Evolutionary conservation across 2,888 invertebrate species (phyloP).

Genomic region (Aplocera efformata): DNA sequence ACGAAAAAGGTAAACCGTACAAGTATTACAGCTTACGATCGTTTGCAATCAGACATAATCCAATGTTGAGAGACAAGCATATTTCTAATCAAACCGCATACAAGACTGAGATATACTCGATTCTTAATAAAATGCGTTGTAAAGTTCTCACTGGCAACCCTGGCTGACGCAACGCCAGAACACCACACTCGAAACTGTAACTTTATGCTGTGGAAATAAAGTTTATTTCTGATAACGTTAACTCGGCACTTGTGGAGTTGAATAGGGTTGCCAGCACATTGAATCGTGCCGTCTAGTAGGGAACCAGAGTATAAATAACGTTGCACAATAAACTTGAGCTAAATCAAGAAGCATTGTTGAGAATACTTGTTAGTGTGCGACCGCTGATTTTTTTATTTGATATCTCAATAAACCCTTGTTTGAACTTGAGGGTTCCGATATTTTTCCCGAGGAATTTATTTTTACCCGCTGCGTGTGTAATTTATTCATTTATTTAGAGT

Average conservation of each 20-base stretch:
- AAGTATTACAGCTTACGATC: slow-evolving; percentile 12
- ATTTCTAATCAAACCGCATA: slow-evolving; percentile 73
- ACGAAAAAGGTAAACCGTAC: not conserved
- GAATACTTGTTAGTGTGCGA: slow-evolving; percentile 70
- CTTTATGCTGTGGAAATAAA: rapidly evolving
- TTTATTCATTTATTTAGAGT: slow-evolving; percentile 70
- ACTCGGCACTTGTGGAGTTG: slow-evolving; percentile 21
- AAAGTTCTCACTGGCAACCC: slow-evolving; percentile 40
- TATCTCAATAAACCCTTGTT: slow-evolving; percentile 73
- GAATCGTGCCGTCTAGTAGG: slow-evolving; percentile 54
- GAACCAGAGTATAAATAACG: slow-evolving; percentile 72
- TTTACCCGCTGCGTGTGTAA: slow-evolving; percentile 50
- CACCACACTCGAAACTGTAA: slow-evolving; percentile 13
- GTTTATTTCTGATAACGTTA: slow-evolving; percentile 18
- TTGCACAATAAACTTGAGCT: slow-evolving; percentile 74
- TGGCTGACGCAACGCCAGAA: slow-evolving; percentile 20
- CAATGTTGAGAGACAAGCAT: slow-evolving; percentile 65
- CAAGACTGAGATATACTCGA: slow-evolving; percentile 56
- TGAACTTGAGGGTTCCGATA: slow-evolving; percentile 55
- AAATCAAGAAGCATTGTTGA: slow-evolving; percentile 78
- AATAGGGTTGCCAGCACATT: slow-evolving; percentile 36
- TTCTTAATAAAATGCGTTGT: slow-evolving; percentile 76
- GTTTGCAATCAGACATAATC: slow-evolving; percentile 65
- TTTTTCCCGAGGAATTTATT: slow-evolving; percentile 49
- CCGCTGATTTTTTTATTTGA: slow-evolving; percentile 80